A percentile compares a stretch with the other conserved stretches of the same genome.
These are phyloP conservation scores for Sebastes itinus DNA, from an alignment of 2,797 vertebrate species.

Conservation along the genomic window DNA sequence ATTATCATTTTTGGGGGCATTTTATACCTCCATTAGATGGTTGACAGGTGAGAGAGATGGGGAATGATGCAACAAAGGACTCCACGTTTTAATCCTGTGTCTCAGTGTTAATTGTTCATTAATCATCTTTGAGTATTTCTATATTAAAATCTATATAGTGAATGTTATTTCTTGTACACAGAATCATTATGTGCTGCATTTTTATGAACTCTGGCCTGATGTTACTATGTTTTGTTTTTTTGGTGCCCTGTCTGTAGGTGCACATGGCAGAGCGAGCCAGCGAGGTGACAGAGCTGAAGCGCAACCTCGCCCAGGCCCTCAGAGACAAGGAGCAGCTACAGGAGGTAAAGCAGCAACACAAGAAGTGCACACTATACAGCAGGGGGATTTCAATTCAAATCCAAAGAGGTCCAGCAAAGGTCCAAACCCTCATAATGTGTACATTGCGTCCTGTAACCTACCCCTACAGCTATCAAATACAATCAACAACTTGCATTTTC, in stretches of 20 bases:
- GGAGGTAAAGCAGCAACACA: slow-evolving; percentile 65
- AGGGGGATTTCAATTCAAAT: not conserved
- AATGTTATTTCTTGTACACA: not conserved
- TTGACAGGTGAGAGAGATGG: not conserved
- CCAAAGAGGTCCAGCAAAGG: not conserved
- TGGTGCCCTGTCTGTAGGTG: slow-evolving; percentile 73
- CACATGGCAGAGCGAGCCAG: slow-evolving; percentile 89
- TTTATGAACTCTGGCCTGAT: not conserved
- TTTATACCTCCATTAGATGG: not conserved
- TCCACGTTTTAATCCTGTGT: not conserved
- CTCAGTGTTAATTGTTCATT: not conserved
- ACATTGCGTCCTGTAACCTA: too few species aligned
- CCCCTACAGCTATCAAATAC: too few species aligned
- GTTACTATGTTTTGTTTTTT: not conserved
- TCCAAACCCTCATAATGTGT: too few species aligned
- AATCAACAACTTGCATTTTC: too few species aligned
- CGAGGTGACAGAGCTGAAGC: slow-evolving; percentile 87
- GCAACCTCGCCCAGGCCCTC: slow-evolving; percentile 84
- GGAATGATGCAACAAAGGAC: not conserved
- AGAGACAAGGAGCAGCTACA: slow-evolving; percentile 86
- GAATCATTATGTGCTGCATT: not conserved
- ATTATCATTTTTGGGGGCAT: not conserved
- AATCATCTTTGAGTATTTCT: not conserved
- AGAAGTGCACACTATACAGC: not conserved
- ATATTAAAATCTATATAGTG: too few species aligned